Percentiles rank a stretch among this genome's conserved stretches.
phyloP scores from a whole-genome alignment of 1,140 invertebrate genomes.

The Brachionus calyciflorus region DNA sequence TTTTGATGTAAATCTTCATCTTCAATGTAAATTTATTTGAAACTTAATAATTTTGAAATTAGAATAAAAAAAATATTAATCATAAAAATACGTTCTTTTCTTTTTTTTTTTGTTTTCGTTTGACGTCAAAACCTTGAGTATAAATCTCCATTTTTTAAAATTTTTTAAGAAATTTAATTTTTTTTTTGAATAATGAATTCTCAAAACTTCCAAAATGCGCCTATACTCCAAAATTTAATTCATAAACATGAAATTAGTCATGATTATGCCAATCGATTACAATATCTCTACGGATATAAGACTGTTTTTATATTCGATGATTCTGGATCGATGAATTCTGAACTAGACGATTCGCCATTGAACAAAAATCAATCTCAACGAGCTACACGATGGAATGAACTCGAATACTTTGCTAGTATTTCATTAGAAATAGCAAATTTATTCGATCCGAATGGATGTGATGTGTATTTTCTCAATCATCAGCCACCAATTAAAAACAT shows the following conservation, averaged over 20 bases:
- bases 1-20: too few species aligned
- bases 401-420: conserved; percentile 32
- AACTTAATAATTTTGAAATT: too few species aligned
- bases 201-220: not conserved
- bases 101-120: too few species aligned
- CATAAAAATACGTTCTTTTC: too few species aligned
- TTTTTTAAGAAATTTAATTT: too few species aligned
- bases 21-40: too few species aligned
- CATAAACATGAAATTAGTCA: conserved; percentile 16
- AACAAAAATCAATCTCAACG: conserved; percentile 1
- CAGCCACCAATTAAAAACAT: conserved; percentile 32
- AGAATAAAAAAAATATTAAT: too few species aligned
- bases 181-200: not conserved
- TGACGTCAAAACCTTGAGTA: too few species aligned
- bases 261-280: conserved; percentile 6
- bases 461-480: conserved; percentile 40
- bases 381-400: conserved; percentile 36
- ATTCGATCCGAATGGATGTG: conserved; percentile 13
- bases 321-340: conserved; percentile 45
- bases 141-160: too few species aligned
- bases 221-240: not conserved
- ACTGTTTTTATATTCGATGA: conserved; percentile 44
- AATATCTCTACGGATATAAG: conserved; percentile 29
- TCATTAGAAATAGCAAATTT: conserved; percentile 31
- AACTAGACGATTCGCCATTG: conserved; percentile 23